Conservation (phyloP, 2,797 vertebrate species). For the Crypturellus tataupa region DNA sequence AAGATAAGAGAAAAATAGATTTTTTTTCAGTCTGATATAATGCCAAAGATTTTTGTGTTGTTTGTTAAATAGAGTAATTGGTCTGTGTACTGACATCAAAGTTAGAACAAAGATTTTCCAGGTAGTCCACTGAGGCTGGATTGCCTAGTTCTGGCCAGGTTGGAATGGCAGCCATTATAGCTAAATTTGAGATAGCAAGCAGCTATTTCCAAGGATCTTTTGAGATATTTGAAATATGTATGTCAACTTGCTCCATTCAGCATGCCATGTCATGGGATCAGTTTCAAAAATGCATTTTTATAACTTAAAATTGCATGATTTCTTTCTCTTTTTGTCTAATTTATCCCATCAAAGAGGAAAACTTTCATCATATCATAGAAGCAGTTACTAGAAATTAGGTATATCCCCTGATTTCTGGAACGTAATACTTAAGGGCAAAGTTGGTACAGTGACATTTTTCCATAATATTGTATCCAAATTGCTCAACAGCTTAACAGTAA, state of each 20-base stretch:
- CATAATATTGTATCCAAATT: background rate
- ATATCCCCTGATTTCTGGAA: background rate
- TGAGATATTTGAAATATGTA: background rate
- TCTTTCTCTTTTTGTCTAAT: background rate
- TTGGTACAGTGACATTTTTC: background rate
- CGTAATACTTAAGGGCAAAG: background rate
- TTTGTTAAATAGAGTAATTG: background rate
- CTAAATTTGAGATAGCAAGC: background rate
- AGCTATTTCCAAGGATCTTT: background rate
- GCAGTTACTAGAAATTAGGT: background rate
- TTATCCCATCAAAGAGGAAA: background rate
- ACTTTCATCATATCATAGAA: background rate
- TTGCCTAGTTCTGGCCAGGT: background rate
- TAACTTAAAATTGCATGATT: background rate
- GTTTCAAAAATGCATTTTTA: background rate
- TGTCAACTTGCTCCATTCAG: background rate
- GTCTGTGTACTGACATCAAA: background rate
- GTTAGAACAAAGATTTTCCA: background rate
- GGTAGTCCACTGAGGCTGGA: background rate
- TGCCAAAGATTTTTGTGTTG: background rate
- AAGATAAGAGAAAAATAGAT: background rate
- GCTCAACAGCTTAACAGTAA: background rate
- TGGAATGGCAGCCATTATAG: background rate
- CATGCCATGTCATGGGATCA: rapidly evolving
- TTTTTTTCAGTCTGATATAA: background rate